phyloP scores from a whole-genome alignment of 1,140 invertebrate species.

The Samia ricini region DNA sequence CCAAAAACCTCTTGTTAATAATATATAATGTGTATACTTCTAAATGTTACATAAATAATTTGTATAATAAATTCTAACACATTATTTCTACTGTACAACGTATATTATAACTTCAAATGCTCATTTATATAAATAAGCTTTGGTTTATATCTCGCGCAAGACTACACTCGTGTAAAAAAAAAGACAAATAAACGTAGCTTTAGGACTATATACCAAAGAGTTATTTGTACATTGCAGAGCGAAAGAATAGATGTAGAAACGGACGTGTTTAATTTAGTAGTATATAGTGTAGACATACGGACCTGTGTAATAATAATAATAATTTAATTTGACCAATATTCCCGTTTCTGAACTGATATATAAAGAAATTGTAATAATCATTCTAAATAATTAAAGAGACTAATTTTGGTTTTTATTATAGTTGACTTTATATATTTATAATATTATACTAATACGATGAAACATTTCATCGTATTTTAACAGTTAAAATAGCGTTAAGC shows the following conservation, averaged over 20 bases:
- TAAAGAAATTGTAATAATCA: not conserved
- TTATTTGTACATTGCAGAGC: slow-evolving; percentile 70
- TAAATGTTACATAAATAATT: not conserved
- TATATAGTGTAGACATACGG: slow-evolving; percentile 52
- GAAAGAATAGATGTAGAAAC: slow-evolving; percentile 54
- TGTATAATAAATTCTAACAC: not conserved
- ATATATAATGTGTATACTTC: too few relatives aligned
- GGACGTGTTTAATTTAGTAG: slow-evolving; percentile 63
- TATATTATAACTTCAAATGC: not conserved
- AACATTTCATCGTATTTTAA: too few relatives aligned
- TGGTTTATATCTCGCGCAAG: not conserved
- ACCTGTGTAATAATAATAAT: slow-evolving; percentile 61
- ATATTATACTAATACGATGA: not conserved
- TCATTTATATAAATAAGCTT: not conserved
- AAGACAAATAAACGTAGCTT: slow-evolving; percentile 64
- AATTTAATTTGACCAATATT: slow-evolving; percentile 65
- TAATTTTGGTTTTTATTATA: not conserved
- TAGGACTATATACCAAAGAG: slow-evolving; percentile 76
- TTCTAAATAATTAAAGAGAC: not conserved
- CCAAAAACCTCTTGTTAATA: not conserved
- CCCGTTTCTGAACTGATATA: slow-evolving; percentile 28
- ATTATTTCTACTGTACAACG: not conserved
- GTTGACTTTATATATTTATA: not conserved
- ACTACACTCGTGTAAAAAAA: slow-evolving; percentile 23
- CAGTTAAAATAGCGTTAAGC: too few relatives aligned